Conservation (phyloP, 2,113 vertebrate species). For the Pseudorectes ferrugineus region DNA sequence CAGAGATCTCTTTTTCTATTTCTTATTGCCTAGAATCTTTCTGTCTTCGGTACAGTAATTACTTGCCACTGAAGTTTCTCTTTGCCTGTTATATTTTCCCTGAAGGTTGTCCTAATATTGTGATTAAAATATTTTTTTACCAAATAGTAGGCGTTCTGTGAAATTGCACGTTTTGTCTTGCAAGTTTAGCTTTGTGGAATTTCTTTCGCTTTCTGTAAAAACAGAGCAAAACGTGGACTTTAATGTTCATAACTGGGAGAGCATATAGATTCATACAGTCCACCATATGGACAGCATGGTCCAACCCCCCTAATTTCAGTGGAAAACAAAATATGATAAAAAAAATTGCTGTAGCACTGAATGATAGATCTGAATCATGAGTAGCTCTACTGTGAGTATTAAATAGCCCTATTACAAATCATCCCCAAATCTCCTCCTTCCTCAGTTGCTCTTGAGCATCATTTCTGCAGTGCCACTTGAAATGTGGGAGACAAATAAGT, state of each 20-base stretch:
- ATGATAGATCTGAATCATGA: neutral
- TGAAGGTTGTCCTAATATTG: neutral
- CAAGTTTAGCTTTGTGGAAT: neutral
- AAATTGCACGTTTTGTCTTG: neutral
- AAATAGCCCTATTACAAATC: neutral
- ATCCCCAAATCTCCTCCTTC: neutral
- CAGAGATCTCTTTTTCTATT: neutral
- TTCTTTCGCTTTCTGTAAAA: neutral
- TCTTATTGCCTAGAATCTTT: neutral
- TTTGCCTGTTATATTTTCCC: neutral
- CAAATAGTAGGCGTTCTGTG: neutral
- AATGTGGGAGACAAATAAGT: neutral
- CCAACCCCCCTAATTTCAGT: neutral
- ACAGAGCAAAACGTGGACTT: neutral
- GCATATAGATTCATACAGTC: neutral
- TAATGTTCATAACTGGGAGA: neutral
- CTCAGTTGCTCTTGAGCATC: neutral
- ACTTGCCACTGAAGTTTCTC: neutral
- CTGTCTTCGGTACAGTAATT: neutral
- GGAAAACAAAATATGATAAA: neutral
- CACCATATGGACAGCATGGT: neutral
- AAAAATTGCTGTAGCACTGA: neutral
- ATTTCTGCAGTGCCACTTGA: neutral
- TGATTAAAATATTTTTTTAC: neutral
- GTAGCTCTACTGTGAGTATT: neutral